Evolutionary conservation across 2,888 invertebrate genomes (phyloP).

Genomic region (Leucophenga montana): DNA sequence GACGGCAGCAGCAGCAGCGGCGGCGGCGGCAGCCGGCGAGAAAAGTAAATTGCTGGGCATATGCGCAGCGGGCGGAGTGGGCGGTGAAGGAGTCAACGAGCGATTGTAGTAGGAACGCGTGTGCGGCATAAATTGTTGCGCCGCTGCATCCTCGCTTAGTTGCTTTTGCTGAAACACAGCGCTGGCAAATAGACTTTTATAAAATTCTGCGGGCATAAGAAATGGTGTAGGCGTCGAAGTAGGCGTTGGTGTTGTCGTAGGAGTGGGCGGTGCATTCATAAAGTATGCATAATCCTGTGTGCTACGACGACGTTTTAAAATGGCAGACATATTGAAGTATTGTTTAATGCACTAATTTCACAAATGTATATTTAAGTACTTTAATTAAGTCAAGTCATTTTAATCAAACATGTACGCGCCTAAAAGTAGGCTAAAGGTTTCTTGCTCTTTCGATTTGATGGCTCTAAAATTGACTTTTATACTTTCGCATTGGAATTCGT

Average conservation of each 20-base stretch:
- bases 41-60: slow-evolving; percentile 76
- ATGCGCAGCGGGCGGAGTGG: slow-evolving; percentile 46
- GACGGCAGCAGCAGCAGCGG: slow-evolving; percentile 56
- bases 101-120: slow-evolving; percentile 33
- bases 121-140: slow-evolving; percentile 50
- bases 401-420: slow-evolving; percentile 25
- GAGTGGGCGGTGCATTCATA: slow-evolving; percentile 31
- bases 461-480: no score
- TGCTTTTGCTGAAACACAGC: slow-evolving; percentile 77
- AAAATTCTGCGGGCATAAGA: slow-evolving; percentile 83
- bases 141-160: neutral
- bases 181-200: slow-evolving; percentile 85
- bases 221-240: slow-evolving; percentile 72
- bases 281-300: slow-evolving; percentile 38
- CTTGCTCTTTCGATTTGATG: neutral
- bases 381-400: slow-evolving; percentile 32
- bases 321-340: slow-evolving; percentile 36
- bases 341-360: slow-evolving; percentile 10
- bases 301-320: slow-evolving; percentile 50
- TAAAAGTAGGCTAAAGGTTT: slow-evolving; percentile 53
- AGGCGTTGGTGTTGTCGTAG: slow-evolving; percentile 34
- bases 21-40: slow-evolving; percentile 63
- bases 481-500: neutral
- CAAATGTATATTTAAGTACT: slow-evolving; percentile 12
- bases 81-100: slow-evolving; percentile 47